Evolutionary conservation across 2,888 invertebrate species (phyloP), one percentile per base, ranked within the genome.

Genomic region (Yponomeuta plumbellus): DNA sequence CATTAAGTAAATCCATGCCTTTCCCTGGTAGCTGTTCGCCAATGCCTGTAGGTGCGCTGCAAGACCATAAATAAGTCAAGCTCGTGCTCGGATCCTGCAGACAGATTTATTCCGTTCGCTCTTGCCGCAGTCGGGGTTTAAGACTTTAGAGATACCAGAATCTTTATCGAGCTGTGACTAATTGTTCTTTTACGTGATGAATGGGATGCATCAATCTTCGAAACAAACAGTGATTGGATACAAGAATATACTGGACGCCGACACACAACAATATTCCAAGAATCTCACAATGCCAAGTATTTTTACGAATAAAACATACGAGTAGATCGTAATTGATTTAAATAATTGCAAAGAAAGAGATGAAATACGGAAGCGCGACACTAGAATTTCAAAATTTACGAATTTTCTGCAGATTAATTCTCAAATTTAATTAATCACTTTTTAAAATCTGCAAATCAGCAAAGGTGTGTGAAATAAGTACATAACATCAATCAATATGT

Each of bases 41-140:
- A 13, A 22, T 34, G 62, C 20, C 62, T 39, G 23, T 39, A 62
- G 62, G 62, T 62, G 71, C 70, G 73, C 73, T 72, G 71, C 74
- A 75, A 71, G 70, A 72, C 72, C 72, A 79, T 80, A 82, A 81
- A 80, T 75, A 80, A 78, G 74, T 75, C 79, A 78, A 76, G 76
- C 74, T 72, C 70, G 58, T 68, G 70, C 64, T 61, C 67, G 67
- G 68, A 67, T 64, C 59, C 22, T 52, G 61, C 67, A 67, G 70
- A 70, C 70, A 71, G 70, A 71, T 72, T 72, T 72, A 71, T 62
- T 39, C 59, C 59, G 23, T 21, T 59, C 59, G 23, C 59, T 23
- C 22, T 21, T 22, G 21, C 22, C 22, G 59, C 21, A 52, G 44
- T 52, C 13, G 17, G 17, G 17, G 44, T 17, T 52, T 52, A 52